These are phyloP conservation scores for Syngnathus acus DNA, from an alignment of 2,797 vertebrate genomes.

Conservation along the genomic window DNA sequence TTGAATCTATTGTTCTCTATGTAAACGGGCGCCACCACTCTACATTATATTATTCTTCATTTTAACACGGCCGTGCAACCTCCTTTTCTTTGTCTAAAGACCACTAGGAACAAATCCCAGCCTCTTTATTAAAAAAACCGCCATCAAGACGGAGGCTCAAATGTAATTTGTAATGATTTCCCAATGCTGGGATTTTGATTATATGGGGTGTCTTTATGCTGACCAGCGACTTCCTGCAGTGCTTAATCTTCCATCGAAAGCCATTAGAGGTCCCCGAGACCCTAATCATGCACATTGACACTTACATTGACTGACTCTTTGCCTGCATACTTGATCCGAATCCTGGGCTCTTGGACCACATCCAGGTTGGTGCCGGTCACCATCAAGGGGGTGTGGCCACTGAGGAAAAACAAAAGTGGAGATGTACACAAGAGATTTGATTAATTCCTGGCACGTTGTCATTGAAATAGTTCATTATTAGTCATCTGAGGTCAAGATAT, in stretches of 20 bases:
- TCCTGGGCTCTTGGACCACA: slow-evolving; percentile 92
- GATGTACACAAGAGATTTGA: not conserved
- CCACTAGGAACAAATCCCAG: slow-evolving; percentile 55
- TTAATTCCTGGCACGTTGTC: not conserved
- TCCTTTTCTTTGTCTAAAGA: slow-evolving; percentile 14
- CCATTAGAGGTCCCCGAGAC: slow-evolving; percentile 55
- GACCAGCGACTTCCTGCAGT: slow-evolving; percentile 66
- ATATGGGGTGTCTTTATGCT: slow-evolving; percentile 65
- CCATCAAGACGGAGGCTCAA: slow-evolving; percentile 54
- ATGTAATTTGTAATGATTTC: slow-evolving; percentile 73
- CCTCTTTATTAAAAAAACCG: slow-evolving; percentile 72
- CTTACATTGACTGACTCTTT: slow-evolving; percentile 95
- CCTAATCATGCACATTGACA: slow-evolving; percentile 34
- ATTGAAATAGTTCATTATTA: not conserved
- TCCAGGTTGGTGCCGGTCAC: slow-evolving; percentile 93
- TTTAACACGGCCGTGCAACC: not conserved
- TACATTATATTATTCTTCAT: not conserved
- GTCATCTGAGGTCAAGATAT: not conserved
- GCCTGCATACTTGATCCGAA: slow-evolving; percentile 87
- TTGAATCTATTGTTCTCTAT: not conserved
- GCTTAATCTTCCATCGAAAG: slow-evolving; percentile 69
- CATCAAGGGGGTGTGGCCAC: slow-evolving; percentile 88
- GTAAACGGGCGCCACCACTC: not conserved
- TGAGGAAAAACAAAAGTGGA: slow-evolving; percentile 37
- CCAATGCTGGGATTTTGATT: slow-evolving; percentile 56